Conservation (phyloP, 2,888 invertebrate species). For the Rutpela maculata region DNA sequence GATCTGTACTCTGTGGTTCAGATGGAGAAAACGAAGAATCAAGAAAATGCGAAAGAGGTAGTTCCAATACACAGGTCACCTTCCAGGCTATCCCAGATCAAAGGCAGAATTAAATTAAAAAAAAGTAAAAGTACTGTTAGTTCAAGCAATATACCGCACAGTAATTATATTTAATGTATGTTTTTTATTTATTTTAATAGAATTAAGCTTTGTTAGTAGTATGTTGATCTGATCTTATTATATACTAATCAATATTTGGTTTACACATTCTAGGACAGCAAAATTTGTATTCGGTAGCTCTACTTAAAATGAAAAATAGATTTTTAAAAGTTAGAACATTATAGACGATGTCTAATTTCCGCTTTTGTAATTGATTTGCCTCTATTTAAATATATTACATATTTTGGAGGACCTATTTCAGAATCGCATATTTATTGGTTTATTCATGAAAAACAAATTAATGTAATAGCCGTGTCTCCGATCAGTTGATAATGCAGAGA, state of each 20-base stretch:
- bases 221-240: background rate
- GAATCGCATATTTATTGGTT: no score
- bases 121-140: conserved; percentile 63
- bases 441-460: no score
- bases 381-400: no score
- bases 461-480: no score
- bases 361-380: no score
- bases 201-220: conserved; percentile 4
- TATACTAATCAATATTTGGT: background rate
- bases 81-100: conserved; percentile 61
- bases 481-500: no score
- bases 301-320: no score
- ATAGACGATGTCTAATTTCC: no score
- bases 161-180: conserved; percentile 58
- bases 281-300: background rate
- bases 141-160: conserved; percentile 58
- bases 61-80: conserved; percentile 52
- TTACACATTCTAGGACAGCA: background rate
- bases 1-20: conserved; percentile 73
- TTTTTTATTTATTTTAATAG: conserved; percentile 12
- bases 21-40: conserved; percentile 67
- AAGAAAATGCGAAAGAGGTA: conserved; percentile 42
- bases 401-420: no score
- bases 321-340: no score
- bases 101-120: conserved; percentile 64